These are phyloP conservation scores for Lepidocyrtoides sp. DNA, from an alignment of 2,888 invertebrate genomes.

Conservation along the genomic window DNA sequence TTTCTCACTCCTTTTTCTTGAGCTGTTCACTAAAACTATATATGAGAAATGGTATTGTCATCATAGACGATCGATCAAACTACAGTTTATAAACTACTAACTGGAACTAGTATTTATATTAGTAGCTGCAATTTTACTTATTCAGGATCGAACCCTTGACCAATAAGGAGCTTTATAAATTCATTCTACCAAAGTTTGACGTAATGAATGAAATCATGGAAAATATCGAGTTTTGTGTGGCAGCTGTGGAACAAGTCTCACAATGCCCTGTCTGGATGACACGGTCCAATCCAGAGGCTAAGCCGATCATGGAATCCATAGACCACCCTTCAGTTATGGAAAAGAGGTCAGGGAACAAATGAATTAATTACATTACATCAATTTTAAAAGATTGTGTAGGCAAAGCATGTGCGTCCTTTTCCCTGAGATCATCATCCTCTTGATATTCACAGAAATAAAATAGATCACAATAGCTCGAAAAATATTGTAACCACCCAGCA, in stretches of 20 bases:
- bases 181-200: constrained; percentile 78
- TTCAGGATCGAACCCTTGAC: constrained; percentile 80
- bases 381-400: too few relatives aligned
- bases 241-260: constrained; percentile 71
- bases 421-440: too few relatives aligned
- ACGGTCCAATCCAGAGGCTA: constrained; percentile 57
- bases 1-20: constrained; percentile 78
- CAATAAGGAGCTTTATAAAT: constrained; percentile 71
- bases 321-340: not conserved
- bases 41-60: constrained; percentile 83
- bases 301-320: not conserved
- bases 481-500: not conserved
- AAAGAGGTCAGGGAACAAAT: too few relatives aligned
- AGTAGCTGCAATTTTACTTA: not conserved
- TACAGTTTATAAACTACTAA: not conserved
- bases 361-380: too few relatives aligned
- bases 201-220: constrained; percentile 78
- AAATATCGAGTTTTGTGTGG: constrained; percentile 82
- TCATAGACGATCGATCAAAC: too few relatives aligned
- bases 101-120: not conserved
- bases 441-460: too few relatives aligned
- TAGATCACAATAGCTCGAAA: too few relatives aligned
- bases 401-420: too few relatives aligned
- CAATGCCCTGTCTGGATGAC: constrained; percentile 79
- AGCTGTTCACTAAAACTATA: constrained; percentile 80